phyloP scores from a whole-genome alignment of 2,113 vertebrate genomes.

The Parotia lawesii region DNA sequence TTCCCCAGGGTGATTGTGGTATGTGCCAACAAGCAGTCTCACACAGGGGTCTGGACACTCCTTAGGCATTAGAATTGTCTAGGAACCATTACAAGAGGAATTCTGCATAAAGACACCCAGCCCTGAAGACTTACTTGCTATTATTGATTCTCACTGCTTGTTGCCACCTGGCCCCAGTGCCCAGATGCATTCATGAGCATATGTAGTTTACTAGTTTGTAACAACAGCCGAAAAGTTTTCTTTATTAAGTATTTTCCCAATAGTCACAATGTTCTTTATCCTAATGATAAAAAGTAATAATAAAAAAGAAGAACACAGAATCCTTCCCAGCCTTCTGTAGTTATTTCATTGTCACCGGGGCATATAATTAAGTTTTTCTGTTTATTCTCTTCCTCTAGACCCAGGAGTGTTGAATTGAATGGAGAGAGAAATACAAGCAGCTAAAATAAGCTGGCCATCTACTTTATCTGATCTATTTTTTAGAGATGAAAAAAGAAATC shows the following conservation, averaged over 20 bases:
- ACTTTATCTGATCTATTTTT: not conserved
- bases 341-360: not conserved
- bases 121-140: not conserved
- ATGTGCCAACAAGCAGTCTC: not conserved
- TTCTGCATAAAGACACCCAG: not conserved
- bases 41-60: not conserved
- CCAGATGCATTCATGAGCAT: not conserved
- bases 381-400: not conserved
- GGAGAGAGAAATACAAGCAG: not conserved
- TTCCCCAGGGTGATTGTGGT: not conserved
- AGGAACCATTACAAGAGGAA: not conserved
- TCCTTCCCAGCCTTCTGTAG: not conserved
- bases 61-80: not conserved
- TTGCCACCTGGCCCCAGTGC: not conserved
- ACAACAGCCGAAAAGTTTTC: not conserved
- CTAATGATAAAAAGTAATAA: not conserved
- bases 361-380: not conserved
- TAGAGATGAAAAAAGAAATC: not conserved
- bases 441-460: not conserved
- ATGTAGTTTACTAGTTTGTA: not conserved
- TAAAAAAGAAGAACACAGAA: not conserved
- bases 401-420: not conserved
- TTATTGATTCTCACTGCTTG: not conserved
- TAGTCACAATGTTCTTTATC: not conserved
- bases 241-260: not conserved